Base-by-base conservation (phyloP, 1,140 invertebrate genomes). In the Bombus fervidus region DNA sequence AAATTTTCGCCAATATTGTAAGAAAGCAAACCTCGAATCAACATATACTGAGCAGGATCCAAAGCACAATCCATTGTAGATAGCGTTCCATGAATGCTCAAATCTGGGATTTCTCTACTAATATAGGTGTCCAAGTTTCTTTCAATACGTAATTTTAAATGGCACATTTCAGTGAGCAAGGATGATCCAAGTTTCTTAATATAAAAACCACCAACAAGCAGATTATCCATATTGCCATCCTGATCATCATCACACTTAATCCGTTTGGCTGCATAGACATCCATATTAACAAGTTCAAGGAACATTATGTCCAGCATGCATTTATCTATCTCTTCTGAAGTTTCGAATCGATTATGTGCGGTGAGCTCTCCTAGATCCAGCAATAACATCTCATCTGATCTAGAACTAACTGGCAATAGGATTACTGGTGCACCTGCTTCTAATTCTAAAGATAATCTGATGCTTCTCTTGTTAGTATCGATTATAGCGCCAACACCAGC, bases 1-100 rank as follows among this genome's bases (percentile, higher is more conserved):
- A 99, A 95, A 85, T 96, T 96, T 94, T 99, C 99, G 28, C 98
- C 98, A 68, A 99, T 97, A 95, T 99, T 99, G 93, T 98, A 98
- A 1, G 97, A 96, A 1, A 99, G 95, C 37, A 99, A 95, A 39
- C 98, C 98, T 74, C 98, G 96, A 34, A 99, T 97, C 18, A 99
- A 94, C 94, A 97, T 97, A 93, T 99, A 99, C 93, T 99, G 98
- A 28, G 96, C 95, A 34, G 97, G 96, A 95, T 99, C 97, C 37
- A 99, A 92, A n/a, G 97, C 96, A 82, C 97, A 97, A 92, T 98
- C 97, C 86, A 99, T 96, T 43, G 98, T 98, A 0, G 98, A 98
- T 68, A 99, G 95, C 34, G 96, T 97, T 31, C 98, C 98, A 81
- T 98, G 96, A 28, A 99, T 96, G 86, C 97, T 97, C 91, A 98